Evolutionary conservation across 2,888 invertebrate genomes (phyloP).

Genomic region (Ctena decussata): DNA sequence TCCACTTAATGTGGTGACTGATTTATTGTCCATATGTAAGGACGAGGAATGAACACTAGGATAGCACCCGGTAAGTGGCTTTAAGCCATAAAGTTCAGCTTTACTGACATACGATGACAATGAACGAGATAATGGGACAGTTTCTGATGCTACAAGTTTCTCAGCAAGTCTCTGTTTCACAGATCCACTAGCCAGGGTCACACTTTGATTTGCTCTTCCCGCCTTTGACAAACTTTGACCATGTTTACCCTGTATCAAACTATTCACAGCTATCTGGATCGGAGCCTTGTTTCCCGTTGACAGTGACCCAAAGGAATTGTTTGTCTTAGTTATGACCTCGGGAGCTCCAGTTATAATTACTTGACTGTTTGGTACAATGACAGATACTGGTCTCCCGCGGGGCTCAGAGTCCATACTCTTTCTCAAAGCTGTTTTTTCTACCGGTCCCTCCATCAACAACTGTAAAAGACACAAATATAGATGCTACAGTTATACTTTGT

Average conservation of each 20-base stretch:
- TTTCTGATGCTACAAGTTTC: constrained; percentile 4
- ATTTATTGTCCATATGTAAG: neutral
- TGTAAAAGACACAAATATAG: constrained; percentile 50
- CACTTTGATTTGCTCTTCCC: neutral
- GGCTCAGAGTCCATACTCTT: neutral
- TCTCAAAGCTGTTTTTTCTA: constrained; percentile 1
- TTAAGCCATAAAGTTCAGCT: constrained; percentile 15
- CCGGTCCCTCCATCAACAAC: constrained; percentile 67
- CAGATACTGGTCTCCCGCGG: constrained; percentile 61
- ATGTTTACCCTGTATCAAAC: neutral
- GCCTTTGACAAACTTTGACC: neutral
- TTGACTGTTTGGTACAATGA: constrained; percentile 58
- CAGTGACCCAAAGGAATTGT: neutral
- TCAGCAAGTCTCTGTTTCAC: neutral
- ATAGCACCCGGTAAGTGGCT: constrained; percentile 10
- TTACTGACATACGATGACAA: constrained; percentile 5
- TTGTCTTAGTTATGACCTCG: neutral
- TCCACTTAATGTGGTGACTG: neutral
- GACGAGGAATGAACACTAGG: neutral
- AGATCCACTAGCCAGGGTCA: neutral
- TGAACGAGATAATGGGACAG: neutral
- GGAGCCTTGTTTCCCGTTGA: neutral
- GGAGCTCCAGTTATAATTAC: neutral
- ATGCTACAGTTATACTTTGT: too few relatives aligned
- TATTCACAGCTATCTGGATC: neutral